phyloP scores from a whole-genome alignment of 2,888 invertebrate species.

The Tiliacea citrago region DNA sequence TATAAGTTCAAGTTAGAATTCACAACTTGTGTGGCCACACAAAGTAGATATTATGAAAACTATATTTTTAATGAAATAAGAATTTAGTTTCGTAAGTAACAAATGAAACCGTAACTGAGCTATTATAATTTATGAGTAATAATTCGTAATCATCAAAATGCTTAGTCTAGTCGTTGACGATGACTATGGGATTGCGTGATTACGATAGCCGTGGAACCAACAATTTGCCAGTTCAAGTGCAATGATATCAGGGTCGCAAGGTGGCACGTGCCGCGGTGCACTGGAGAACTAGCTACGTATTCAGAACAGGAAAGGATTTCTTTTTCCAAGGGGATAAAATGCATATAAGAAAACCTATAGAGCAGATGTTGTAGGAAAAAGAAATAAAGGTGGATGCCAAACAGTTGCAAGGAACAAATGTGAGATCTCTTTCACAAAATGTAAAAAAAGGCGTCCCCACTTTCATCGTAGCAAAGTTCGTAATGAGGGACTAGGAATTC shows the following conservation, averaged over 20 bases:
- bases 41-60: too few relatives aligned
- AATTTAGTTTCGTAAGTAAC: neutral
- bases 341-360: neutral
- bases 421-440: neutral
- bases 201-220: constrained; percentile 8
- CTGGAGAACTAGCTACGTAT: neutral
- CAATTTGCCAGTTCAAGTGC: constrained; percentile 46
- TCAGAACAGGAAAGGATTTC: neutral
- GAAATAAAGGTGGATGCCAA: neutral
- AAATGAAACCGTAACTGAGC: neutral
- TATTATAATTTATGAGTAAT: neutral
- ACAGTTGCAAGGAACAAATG: neutral
- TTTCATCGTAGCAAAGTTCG: constrained; percentile 6
- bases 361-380: neutral
- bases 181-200: constrained; percentile 16
- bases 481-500: constrained; percentile 33
- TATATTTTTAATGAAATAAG: neutral
- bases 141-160: constrained; percentile 2
- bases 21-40: neutral
- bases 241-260: constrained; percentile 27
- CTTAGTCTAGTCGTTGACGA: neutral
- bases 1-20: too few relatives aligned
- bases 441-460: neutral
- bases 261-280: constrained; percentile 29
- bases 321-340: neutral